phyloP scores from a whole-genome alignment of 2,888 invertebrate genomes.

The Cephus runcator region DNA sequence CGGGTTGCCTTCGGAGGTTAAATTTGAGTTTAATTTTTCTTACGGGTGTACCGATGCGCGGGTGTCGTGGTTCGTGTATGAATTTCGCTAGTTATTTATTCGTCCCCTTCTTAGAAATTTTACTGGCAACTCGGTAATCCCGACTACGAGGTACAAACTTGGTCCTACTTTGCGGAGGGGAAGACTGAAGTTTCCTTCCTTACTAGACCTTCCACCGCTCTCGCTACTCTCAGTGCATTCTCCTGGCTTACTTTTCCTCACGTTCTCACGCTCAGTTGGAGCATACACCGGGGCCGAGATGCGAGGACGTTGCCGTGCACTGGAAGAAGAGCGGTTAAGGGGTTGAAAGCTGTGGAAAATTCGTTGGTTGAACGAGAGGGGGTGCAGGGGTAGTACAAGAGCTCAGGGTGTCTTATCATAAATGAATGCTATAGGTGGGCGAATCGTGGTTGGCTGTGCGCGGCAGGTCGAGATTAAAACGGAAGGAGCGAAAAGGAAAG shows the following conservation, averaged over 20 bases:
- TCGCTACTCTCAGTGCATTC: not conserved
- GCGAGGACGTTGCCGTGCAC: slow-evolving; percentile 7
- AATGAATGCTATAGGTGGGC: slow-evolving; percentile 24
- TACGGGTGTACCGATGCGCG: not conserved
- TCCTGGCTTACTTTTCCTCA: not conserved
- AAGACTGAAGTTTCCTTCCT: not conserved
- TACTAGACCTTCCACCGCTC: not conserved
- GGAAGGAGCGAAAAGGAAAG: not conserved
- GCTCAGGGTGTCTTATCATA: slow-evolving; percentile 30
- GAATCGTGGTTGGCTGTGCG: not conserved
- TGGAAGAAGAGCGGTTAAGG: not conserved
- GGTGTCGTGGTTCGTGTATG: not conserved
- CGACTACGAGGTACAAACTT: not conserved
- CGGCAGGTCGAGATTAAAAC: not conserved
- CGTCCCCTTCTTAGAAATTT: not conserved
- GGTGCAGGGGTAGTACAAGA: slow-evolving; percentile 27
- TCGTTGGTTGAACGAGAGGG: slow-evolving; percentile 19
- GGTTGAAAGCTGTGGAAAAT: not conserved
- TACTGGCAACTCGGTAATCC: not conserved
- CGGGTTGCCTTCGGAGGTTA: not conserved
- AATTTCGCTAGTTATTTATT: slow-evolving; percentile 24
- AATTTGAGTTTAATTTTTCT: not conserved
- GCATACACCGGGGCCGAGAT: not conserved
- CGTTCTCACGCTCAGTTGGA: not conserved
- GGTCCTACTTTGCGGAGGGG: not conserved